Percentiles rank a stretch among this genome's conserved stretches.
These are phyloP conservation scores for Sebastes matsubarae DNA, from an alignment of 2,797 vertebrate genomes.

Conservation along the genomic window DNA sequence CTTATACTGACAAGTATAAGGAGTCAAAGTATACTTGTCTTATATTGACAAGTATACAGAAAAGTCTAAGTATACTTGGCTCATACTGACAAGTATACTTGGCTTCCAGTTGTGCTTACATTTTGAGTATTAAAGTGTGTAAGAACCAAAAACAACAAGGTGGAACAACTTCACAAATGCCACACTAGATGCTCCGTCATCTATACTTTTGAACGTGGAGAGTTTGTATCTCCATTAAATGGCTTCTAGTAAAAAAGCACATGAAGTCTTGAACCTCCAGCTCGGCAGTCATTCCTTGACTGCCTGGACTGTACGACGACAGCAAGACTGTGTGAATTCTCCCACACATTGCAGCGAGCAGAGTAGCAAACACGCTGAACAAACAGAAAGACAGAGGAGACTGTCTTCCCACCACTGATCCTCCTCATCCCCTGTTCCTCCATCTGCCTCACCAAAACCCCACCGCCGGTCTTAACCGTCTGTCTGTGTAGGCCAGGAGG, in stretches of 20 bases:
- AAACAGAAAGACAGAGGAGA: constrained; percentile 76
- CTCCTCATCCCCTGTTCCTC: constrained; percentile 43
- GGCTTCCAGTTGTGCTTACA: no score
- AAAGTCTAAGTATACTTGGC: no score
- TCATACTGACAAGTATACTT: no score
- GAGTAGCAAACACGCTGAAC: constrained; percentile 82
- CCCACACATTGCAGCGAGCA: constrained; percentile 45
- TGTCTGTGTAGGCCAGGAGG: not conserved
- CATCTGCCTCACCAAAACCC: constrained; percentile 44
- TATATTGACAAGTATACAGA: no score
- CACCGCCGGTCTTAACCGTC: not conserved
- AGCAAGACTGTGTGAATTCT: constrained; percentile 71
- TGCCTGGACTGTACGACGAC: constrained; percentile 31
- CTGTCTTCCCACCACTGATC: constrained; percentile 57
- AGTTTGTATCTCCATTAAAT: not conserved
- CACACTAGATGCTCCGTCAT: not conserved
- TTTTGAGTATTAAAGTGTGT: no score
- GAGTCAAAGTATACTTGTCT: no score
- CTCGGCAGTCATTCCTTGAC: not conserved
- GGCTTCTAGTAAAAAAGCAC: not conserved
- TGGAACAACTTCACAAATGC: not conserved
- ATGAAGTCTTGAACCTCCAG: not conserved
- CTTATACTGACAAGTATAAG: no score
- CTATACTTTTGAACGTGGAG: not conserved
- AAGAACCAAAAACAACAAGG: not conserved